Evolutionary conservation across 2,888 invertebrate genomes (phyloP).

Genomic region (Sphinx pinastri): DNA sequence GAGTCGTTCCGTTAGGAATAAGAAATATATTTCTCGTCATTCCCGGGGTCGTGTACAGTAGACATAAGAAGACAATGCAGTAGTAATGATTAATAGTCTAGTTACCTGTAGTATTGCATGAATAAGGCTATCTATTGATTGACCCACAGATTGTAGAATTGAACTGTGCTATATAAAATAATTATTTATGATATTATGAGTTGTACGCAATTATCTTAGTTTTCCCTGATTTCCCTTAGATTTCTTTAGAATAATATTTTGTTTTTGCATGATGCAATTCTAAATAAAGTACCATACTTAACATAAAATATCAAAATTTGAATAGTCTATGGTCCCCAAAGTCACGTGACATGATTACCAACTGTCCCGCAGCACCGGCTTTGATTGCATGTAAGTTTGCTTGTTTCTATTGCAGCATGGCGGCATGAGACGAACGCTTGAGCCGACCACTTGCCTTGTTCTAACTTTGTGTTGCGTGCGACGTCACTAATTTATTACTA

Average conservation of each 20-base stretch:
- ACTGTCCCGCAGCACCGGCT: background rate
- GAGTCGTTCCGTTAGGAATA: too few relatives aligned
- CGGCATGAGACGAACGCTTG: slow-evolving; percentile 73
- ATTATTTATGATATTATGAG: background rate
- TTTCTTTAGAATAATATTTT: background rate
- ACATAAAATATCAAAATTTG: background rate
- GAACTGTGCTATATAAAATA: background rate
- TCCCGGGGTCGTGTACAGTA: too few relatives aligned
- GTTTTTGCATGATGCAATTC: background rate
- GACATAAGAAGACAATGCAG: too few relatives aligned
- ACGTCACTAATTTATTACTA: slow-evolving; percentile 51
- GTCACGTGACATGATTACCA: background rate
- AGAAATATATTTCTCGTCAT: too few relatives aligned
- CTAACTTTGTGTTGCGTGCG: slow-evolving; percentile 63
- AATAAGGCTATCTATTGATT: too few relatives aligned
- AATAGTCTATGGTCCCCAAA: background rate
- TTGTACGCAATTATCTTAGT: background rate
- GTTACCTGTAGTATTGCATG: too few relatives aligned
- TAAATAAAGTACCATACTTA: background rate
- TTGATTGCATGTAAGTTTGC: slow-evolving; percentile 63
- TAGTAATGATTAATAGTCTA: too few relatives aligned
- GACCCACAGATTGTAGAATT: too few relatives aligned
- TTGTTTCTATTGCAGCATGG: slow-evolving; percentile 75
- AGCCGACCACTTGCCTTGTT: slow-evolving; percentile 55
- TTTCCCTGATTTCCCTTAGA: background rate